Conservation (phyloP, 2,113 vertebrate genomes). For the Galeopterus variegatus region DNA sequence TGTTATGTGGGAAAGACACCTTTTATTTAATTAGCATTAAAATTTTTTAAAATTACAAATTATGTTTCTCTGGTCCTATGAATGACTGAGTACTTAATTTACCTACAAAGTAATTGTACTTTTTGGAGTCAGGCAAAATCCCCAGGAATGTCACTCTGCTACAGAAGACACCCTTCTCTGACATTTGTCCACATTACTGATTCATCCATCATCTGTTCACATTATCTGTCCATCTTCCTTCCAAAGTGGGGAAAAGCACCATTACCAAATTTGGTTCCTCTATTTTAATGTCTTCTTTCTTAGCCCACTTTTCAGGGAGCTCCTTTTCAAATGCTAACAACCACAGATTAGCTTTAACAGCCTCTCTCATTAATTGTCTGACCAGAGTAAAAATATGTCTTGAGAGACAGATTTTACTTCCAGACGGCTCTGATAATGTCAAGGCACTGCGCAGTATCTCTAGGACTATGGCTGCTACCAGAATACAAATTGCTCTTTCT, state of each 20-base stretch:
- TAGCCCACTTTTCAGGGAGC: slow-evolving; percentile 47
- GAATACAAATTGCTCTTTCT: slow-evolving; percentile 73
- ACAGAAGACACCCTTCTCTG: slow-evolving; percentile 1
- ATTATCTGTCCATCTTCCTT: slow-evolving; percentile 44
- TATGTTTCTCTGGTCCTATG: not conserved
- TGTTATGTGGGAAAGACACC: not conserved
- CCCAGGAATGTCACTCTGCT: not conserved
- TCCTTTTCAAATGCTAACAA: slow-evolving; percentile 80
- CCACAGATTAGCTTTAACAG: slow-evolving; percentile 79
- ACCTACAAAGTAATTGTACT: not conserved
- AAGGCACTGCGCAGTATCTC: not conserved
- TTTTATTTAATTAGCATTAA: slow-evolving; percentile 65
- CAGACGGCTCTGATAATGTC: slow-evolving; percentile 60
- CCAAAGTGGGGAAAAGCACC: not conserved
- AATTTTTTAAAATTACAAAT: slow-evolving; percentile 33
- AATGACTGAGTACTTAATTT: slow-evolving; percentile 50
- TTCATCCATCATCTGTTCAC: slow-evolving; percentile 67
- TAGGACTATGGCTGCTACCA: not conserved
- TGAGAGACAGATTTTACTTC: slow-evolving; percentile 75
- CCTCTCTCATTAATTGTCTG: slow-evolving; percentile 77
- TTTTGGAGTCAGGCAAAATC: slow-evolving; percentile 8
- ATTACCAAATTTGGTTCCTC: slow-evolving; percentile 42
- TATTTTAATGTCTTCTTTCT: slow-evolving; percentile 67
- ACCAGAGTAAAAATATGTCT: slow-evolving; percentile 74
- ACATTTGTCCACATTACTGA: slow-evolving; percentile 55